Evolutionary conservation across 2,888 invertebrate species (phyloP), one percentile per base, ranked within the genome.

Genomic region (Metalampra italica): DNA sequence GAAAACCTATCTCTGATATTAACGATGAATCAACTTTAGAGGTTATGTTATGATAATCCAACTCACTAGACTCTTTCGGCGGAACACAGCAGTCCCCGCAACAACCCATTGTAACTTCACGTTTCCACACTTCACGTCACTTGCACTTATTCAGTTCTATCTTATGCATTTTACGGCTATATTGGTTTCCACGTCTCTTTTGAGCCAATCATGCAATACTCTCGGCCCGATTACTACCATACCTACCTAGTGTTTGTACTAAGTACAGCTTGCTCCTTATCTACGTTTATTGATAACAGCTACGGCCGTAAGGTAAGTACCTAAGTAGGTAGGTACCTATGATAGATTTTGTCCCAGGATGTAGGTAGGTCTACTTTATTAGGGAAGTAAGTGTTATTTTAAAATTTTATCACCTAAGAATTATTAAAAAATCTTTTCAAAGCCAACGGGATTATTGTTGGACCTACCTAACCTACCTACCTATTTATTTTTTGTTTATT

Each of bases 21-120:
- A 5, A 22, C 22, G 3, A 22, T 22, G 22, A 3, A 22, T 22
- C 22, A 22, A 22, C 22, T 32, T 32, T 8, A 32, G 32, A 32
- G 32, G 52, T 30, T 15, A n/a, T 39, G 38, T 38, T 13, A 38
- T 38, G 13, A 41, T 43, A 43, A 46, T 32, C 2, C 7, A 39
- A 86, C 88, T 86, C 75, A 88, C 88, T 74, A 37, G 77, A 78
- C 59, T 88, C 86, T 59, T 80, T 78, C 9, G 75, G 75, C 11
- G 78, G 70, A 29, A 75, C 64, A 57, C 78, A 83, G 60, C 79
- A 80, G 49, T 80, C 75, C 12, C 64, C 78, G 51, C 75, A 79
- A 53, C 82, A 83, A 47, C 82, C 83, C 88, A 88, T 48, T 43
- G 14, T 11, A 37, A n/a, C 30, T 41, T 36, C 14, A 39, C 14